Conservation (phyloP, 1,140 invertebrate genomes). For the Microvelia longipes region DNA sequence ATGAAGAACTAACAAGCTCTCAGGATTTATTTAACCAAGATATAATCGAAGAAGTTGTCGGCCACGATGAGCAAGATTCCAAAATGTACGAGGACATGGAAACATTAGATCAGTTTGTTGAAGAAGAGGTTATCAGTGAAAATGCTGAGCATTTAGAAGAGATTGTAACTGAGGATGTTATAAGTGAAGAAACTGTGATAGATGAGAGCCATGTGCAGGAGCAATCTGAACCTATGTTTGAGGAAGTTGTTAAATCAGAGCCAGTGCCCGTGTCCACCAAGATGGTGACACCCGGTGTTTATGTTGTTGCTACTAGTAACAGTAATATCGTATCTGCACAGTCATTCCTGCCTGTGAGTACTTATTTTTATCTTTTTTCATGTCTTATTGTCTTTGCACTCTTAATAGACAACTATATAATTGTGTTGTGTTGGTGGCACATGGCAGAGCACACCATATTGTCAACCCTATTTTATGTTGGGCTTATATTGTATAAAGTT, state of each 20-base stretch:
- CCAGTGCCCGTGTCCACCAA: neutral
- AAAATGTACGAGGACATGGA: conserved; percentile 4
- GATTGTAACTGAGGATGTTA: conserved; percentile 10
- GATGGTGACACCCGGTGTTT: conserved; percentile 7
- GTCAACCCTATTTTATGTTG: too few species aligned
- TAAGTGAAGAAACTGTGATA: conserved; percentile 15
- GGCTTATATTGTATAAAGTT: too few species aligned
- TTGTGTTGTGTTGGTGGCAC: too few species aligned
- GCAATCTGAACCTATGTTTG: too few species aligned
- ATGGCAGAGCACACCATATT: too few species aligned
- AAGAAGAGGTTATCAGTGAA: conserved; percentile 8
- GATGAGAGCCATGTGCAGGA: conserved; percentile 6
- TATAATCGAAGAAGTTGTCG: conserved; percentile 3
- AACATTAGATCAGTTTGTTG: neutral
- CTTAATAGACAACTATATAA: too few species aligned
- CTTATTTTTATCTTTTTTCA: too few species aligned
- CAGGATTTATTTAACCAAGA: neutral
- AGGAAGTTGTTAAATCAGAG: neutral
- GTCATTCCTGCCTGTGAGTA: conserved; percentile 1
- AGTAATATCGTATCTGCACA: conserved; percentile 5
- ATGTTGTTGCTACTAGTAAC: conserved; percentile 6
- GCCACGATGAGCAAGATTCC: neutral
- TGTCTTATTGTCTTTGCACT: too few species aligned
- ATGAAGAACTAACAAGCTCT: neutral
- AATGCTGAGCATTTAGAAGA: conserved; percentile 11